phyloP scores from a whole-genome alignment of 1,140 invertebrate genomes.

The Bombus cullumanus region DNA sequence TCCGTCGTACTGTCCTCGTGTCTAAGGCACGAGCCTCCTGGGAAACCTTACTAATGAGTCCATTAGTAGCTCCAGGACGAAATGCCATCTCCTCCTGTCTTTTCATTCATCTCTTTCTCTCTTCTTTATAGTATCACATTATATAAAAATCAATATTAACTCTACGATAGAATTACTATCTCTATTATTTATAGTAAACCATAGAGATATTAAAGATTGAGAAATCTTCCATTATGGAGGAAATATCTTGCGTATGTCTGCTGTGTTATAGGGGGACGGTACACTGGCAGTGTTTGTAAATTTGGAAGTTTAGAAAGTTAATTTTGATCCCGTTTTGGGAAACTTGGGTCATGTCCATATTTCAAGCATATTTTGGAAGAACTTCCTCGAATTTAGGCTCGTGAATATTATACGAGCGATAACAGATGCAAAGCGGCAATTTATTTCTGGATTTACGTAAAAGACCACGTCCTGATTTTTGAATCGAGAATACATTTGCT shows the following conservation, averaged over 20 bases:
- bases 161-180: too few relatives aligned
- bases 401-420: background rate
- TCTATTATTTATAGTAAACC: too few relatives aligned
- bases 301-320: background rate
- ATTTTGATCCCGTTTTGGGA: background rate
- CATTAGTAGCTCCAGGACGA: background rate
- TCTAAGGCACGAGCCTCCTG: background rate
- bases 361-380: background rate
- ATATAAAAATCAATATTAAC: too few relatives aligned
- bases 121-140: too few relatives aligned
- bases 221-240: too few relatives aligned
- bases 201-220: background rate
- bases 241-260: background rate
- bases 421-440: background rate
- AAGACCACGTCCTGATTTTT: too few relatives aligned
- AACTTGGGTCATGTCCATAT: background rate
- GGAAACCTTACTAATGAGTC: constrained; percentile 1
- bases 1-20: background rate
- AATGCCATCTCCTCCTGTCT: background rate
- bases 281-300: background rate
- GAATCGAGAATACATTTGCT: too few relatives aligned
- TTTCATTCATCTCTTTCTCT: background rate
- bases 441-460: background rate
- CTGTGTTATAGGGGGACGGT: background rate
- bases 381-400: background rate